phyloP scores from a whole-genome alignment of 2,113 vertebrate species.

The Climacteris rufus region DNA sequence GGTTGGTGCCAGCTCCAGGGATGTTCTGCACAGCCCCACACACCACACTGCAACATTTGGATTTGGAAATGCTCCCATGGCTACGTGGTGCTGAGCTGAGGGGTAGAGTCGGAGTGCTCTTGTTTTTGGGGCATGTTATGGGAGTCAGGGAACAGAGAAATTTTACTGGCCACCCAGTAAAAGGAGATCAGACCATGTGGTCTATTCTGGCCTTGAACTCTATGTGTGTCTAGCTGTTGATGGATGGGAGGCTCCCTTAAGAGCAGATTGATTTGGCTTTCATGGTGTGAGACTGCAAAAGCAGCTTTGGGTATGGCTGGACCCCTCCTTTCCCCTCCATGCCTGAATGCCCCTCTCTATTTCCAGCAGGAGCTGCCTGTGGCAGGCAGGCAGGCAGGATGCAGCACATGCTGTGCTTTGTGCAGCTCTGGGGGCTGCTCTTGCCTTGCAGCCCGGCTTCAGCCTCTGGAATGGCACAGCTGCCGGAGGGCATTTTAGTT shows the following conservation, averaged over 20 bases:
- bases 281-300: not conserved
- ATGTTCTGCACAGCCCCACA: not conserved
- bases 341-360: not conserved
- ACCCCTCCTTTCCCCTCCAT: not conserved
- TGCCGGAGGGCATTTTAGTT: not conserved
- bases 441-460: not conserved
- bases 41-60: not conserved
- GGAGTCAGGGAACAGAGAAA: not conserved
- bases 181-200: not conserved
- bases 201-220: not conserved
- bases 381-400: conserved; percentile 3
- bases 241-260: not conserved
- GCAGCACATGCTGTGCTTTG: not conserved
- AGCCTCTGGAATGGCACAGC: not conserved
- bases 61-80: not conserved
- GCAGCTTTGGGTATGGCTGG: not conserved
- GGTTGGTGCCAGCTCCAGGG: not conserved
- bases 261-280: conserved; percentile 18
- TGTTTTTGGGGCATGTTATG: not conserved
- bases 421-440: not conserved
- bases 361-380: not conserved
- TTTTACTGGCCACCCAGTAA: not conserved
- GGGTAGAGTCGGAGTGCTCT: not conserved
- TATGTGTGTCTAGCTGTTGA: not conserved
- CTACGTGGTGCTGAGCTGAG: not conserved